Evolutionary conservation across 2,888 invertebrate genomes (phyloP).

Genomic region (Aleiodes testaceus): DNA sequence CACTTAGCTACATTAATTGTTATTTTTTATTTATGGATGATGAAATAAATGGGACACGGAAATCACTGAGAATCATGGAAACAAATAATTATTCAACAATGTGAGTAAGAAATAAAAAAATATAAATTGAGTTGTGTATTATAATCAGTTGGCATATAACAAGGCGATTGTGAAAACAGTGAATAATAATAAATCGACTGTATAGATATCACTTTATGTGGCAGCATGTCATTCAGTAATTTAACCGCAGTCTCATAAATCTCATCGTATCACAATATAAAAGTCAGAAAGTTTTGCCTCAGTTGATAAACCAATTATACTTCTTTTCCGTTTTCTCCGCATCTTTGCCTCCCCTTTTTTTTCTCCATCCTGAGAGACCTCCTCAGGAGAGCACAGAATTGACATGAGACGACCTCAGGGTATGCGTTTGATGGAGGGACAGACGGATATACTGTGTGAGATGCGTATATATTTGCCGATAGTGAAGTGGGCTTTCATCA

Average conservation of each 20-base stretch:
- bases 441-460: slow-evolving; percentile 7
- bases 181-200: slow-evolving; percentile 65
- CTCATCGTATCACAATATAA: slow-evolving; percentile 41
- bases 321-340: background rate
- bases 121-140: background rate
- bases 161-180: slow-evolving; percentile 52
- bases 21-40: slow-evolving; percentile 4
- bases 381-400: slow-evolving; percentile 41
- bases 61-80: background rate
- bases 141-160: slow-evolving; percentile 29
- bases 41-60: slow-evolving; percentile 15
- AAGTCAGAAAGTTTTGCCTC: slow-evolving; percentile 9
- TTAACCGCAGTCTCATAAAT: background rate
- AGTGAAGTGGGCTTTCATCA: slow-evolving; percentile 58
- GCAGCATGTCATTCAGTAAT: slow-evolving; percentile 5
- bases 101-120: background rate
- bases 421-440: slow-evolving; percentile 10
- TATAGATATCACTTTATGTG: slow-evolving; percentile 48
- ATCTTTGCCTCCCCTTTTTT: background rate
- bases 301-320: slow-evolving; percentile 23
- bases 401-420: slow-evolving; percentile 22
- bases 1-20: background rate
- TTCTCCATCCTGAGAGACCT: slow-evolving; percentile 10
- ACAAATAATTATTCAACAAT: background rate
- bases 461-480: slow-evolving; percentile 32